Base-by-base conservation (phyloP, 2,888 invertebrate species). In the Phengaris alcon region DNA sequence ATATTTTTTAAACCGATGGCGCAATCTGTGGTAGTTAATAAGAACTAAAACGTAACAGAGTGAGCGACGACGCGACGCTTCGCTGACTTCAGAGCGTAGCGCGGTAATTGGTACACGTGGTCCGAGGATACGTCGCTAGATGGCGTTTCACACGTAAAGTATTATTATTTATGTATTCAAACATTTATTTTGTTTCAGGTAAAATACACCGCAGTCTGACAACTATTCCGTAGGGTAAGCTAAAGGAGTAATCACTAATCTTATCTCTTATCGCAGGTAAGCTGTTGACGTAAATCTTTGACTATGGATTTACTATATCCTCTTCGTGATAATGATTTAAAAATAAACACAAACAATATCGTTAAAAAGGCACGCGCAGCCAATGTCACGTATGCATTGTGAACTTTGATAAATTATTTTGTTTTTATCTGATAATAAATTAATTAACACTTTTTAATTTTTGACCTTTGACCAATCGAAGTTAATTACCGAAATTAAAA, bases 301-400 rank as follows among this genome's bases (percentile, higher is more conserved):
- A 13, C 35, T 22, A 13, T 5, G 48, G 22, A 73, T 52, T 68
- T 13, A 13, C 12, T 15, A 10, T 68, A 74, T 75, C 51, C 9
- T 8, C 44, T 68, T 22, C 44, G 46, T 35, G 73, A 76, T 73
- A 54, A 75, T 35, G 6, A 52, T 22, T 73, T 76, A 68, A 57
- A 73, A 73, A 76, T 76, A 73, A 69, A 68, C n/a, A n/a, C 69
- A 51, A 22, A 68, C 52, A 35, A 51, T 74, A 51, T 52, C 35
- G 57, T 59, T 51, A 76, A 54, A 76, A 72, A 75, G 69, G 78
- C 74, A 75, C 76, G 74, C 75, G 77, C 74, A 59, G 75, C 72
- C 51, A 13, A 8, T 64, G 77, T 79, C 80, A 80, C 80, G 80
- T 80, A 80, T 79, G 77, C 77, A 75, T 12, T 68, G 68, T 44